A percentile compares a stretch with the other conserved stretches of the same genome.
These are phyloP conservation scores for Anastrepha obliqua DNA, from an alignment of 1,140 invertebrate genomes.

Conservation along the genomic window DNA sequence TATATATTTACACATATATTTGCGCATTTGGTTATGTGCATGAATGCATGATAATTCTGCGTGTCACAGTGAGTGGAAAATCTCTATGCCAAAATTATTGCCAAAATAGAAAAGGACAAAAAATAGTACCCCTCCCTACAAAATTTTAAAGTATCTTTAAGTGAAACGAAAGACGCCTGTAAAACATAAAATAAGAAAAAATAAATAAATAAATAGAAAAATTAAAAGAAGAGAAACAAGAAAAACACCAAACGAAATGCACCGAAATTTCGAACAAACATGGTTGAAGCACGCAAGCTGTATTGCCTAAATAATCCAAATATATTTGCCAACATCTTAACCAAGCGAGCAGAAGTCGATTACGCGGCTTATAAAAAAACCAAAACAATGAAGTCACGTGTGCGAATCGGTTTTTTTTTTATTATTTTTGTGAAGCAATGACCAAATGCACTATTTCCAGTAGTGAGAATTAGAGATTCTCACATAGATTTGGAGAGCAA, in stretches of 20 bases:
- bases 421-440: neutral
- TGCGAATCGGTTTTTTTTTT: neutral
- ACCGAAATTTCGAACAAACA: too few species aligned
- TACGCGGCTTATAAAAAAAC: constrained; percentile 30
- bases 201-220: too few species aligned
- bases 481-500: neutral
- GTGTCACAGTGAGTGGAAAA: neutral
- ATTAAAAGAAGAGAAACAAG: too few species aligned
- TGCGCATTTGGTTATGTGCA: neutral
- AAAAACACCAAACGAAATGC: too few species aligned
- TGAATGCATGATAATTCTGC: too few species aligned
- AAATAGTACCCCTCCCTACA: too few species aligned
- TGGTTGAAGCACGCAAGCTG: neutral
- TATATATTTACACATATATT: too few species aligned
- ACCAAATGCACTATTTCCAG: constrained; percentile 26
- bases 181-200: too few species aligned
- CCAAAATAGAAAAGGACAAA: neutral
- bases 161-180: too few species aligned
- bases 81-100: neutral
- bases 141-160: too few species aligned
- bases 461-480: neutral
- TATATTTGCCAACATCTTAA: neutral
- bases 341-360: neutral
- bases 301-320: neutral
- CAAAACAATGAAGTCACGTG: constrained; percentile 52